These are phyloP conservation scores for Oreohelix idahoensis DNA, from an alignment of 1,140 invertebrate species.

Conservation along the genomic window DNA sequence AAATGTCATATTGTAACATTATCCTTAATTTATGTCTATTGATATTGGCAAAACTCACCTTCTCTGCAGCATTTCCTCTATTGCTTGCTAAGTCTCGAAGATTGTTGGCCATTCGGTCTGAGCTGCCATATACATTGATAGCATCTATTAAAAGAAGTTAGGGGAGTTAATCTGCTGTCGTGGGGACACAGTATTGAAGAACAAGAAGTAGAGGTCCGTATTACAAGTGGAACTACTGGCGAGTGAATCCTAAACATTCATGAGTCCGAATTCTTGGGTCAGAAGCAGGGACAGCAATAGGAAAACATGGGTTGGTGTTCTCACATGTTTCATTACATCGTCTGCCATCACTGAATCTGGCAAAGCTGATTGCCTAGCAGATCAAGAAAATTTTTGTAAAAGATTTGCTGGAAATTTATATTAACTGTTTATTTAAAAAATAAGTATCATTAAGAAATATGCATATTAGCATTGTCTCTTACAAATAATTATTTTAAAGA, in stretches of 20 bases:
- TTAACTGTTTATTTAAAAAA: no score
- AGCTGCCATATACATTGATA: slow-evolving; percentile 96
- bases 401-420: no score
- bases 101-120: slow-evolving; percentile 84
- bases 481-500: no score
- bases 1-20: no score
- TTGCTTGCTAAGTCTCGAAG: slow-evolving; percentile 85
- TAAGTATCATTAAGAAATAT: no score
- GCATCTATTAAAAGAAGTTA: slow-evolving; percentile 97
- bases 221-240: slow-evolving; percentile 94
- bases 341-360: slow-evolving; percentile 88
- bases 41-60: slow-evolving; percentile 75
- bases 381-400: neutral
- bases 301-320: slow-evolving; percentile 96
- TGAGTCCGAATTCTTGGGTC: slow-evolving; percentile 85
- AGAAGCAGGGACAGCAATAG: slow-evolving; percentile 89
- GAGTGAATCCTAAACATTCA: slow-evolving; percentile 74
- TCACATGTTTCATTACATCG: slow-evolving; percentile 92
- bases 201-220: slow-evolving; percentile 94
- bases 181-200: slow-evolving; percentile 81
- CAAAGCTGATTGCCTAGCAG: slow-evolving; percentile 80
- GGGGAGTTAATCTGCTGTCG: slow-evolving; percentile 97
- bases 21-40: no score
- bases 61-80: slow-evolving; percentile 85
- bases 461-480: no score